phyloP scores from a whole-genome alignment of 1,140 invertebrate genomes.

The Dendrolimus kikuchii region DNA sequence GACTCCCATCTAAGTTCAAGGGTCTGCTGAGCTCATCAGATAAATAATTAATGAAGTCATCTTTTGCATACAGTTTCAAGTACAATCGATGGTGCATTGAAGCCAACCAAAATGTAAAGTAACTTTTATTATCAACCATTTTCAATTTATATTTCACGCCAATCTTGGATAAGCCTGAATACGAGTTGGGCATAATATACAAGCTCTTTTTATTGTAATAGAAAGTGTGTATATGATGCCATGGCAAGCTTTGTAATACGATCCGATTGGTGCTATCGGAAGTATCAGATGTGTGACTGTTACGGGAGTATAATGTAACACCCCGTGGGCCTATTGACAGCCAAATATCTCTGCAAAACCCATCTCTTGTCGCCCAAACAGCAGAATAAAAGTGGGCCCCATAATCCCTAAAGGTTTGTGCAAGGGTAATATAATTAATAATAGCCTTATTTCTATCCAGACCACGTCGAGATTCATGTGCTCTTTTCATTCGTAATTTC shows the following conservation, averaged over 20 bases:
- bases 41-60: constrained; percentile 78
- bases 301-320: constrained; percentile 72
- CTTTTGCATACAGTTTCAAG: constrained; percentile 79
- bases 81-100: constrained; percentile 85
- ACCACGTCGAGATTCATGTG: constrained; percentile 76
- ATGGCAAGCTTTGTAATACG: constrained; percentile 69
- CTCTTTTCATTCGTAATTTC: constrained; percentile 66
- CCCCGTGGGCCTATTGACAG: constrained; percentile 74
- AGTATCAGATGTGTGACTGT: constrained; percentile 44
- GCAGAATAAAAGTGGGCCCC: constrained; percentile 84
- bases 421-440: constrained; percentile 79
- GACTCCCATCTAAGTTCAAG: constrained; percentile 33
- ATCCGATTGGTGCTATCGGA: constrained; percentile 48
- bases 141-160: constrained; percentile 81
- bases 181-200: constrained; percentile 75
- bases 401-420: constrained; percentile 79
- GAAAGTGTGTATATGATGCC: constrained; percentile 82
- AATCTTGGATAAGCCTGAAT: constrained; percentile 73
- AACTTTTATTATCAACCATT: constrained; percentile 83
- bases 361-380: constrained; percentile 72
- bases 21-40: constrained; percentile 75
- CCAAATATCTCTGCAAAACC: constrained; percentile 73
- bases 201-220: constrained; percentile 82
- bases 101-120: constrained; percentile 81
- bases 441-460: constrained; percentile 79